Base-by-base conservation (phyloP, 2,113 vertebrate species). In the Centropus bengalensis region DNA sequence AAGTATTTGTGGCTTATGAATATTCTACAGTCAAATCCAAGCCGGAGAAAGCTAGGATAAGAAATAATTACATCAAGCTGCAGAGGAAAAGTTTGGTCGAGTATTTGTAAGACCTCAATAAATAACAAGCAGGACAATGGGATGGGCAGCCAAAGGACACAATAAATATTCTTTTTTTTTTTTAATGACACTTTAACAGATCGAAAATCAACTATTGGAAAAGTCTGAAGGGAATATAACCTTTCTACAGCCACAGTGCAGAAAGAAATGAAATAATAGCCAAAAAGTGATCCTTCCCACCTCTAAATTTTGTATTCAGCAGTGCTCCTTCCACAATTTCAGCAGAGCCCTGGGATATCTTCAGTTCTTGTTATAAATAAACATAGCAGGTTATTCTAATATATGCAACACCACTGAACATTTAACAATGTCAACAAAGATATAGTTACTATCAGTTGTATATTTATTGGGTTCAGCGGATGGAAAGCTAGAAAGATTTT, bases 291-390 rank as follows among this genome's bases (percentile, higher is more conserved):
- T 82, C 75, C 26, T 59, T 93, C 82, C 58, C 62, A 92, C 63
- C 84, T 94, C 70, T 63, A 67, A 91, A 82, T 85, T 92, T 51
- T 82, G 63, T 67, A 92, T 82, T 89, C 89, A 94, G 94, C 28
- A 73, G 36, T 63, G 67, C 28, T 77, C 76, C 94, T 85, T 88
- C 67, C 55, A 82, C 88, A 82, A 93, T 77, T 82, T 68, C 89
- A 88, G 78, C 14, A 88, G 63, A 58, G 67, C 28, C 80, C 74
- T 82, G 55, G 95, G 92, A 85, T 76, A 69, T 33, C 55, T 73
- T 32, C 64, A 42, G 85, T 94, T 84, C 74, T 77, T 84, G 86
- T 91, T 90, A 93, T 90, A 96, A 95, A 90, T 86, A 93, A 95
- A 59, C 38, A 6, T 14, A 66, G n/a, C 38, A 77, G 80, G 42